Evolutionary conservation across 2,797 vertebrate species (phyloP).

Genomic region (Arrhamphus sclerolepis): DNA sequence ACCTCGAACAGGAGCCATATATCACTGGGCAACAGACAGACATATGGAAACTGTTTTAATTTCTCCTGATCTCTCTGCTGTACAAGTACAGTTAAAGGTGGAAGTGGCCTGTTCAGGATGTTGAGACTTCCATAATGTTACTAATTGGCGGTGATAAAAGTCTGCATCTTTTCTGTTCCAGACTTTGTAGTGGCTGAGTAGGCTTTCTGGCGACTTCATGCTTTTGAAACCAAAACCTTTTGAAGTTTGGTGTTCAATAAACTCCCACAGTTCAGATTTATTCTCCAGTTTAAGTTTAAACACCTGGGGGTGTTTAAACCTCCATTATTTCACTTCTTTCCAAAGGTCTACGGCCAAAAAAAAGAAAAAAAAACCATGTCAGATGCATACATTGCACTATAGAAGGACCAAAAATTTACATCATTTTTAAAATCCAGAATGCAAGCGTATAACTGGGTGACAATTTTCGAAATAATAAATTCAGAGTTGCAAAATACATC

Average conservation of each 20-base stretch:
- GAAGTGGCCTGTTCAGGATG: slow-evolving; percentile 36
- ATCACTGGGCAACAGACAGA: slow-evolving; percentile 39
- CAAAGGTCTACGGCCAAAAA: background rate
- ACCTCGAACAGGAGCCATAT: slow-evolving; percentile 53
- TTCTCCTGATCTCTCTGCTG: slow-evolving; percentile 37
- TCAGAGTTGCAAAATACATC: too few species aligned
- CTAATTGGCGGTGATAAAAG: slow-evolving; percentile 44
- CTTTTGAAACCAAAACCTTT: slow-evolving; percentile 45
- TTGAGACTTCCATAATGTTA: slow-evolving; percentile 22
- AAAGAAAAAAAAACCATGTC: too few species aligned
- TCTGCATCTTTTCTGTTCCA: slow-evolving; percentile 47
- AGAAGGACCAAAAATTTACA: too few species aligned
- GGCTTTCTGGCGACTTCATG: slow-evolving; percentile 15
- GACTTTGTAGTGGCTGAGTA: slow-evolving; percentile 25
- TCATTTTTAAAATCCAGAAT: too few species aligned
- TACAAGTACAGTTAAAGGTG: slow-evolving; percentile 31
- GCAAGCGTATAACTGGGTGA: too few species aligned
- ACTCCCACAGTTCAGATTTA: slow-evolving; percentile 30
- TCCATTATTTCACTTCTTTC: background rate
- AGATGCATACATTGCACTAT: too few species aligned
- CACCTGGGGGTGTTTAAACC: background rate
- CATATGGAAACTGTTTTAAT: slow-evolving; percentile 64
- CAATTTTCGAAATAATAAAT: too few species aligned
- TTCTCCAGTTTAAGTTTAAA: too few species aligned
- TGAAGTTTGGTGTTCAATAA: slow-evolving; percentile 55